Base-by-base conservation (phyloP, 2,797 vertebrate species). In the Hippopotamyrus pictus region DNA sequence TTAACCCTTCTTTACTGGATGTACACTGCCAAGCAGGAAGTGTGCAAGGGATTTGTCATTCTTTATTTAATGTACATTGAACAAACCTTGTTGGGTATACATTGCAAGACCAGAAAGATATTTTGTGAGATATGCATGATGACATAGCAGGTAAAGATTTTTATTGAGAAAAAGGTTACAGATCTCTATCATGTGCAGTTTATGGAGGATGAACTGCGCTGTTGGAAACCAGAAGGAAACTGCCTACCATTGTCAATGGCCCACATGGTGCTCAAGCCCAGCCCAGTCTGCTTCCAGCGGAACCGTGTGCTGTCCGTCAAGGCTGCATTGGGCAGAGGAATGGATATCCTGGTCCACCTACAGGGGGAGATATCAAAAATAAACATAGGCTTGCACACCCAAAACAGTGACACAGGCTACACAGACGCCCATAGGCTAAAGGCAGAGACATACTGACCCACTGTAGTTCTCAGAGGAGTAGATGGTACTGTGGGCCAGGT, bases 401-500 rank as follows among this genome's bases (percentile, higher is more conserved):
- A 5, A 65, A 29, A 87, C 6, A 87, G 8, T 12, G 62, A 33
- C 29, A 62, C 9, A 48, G 8, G 37, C 33, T 5, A 44, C 33
- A 11, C 54, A 62, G 29, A 87, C 1, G 17, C 1, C 29, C 29
- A 62, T 7, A 9, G 19, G 46, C 29, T 41, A 1, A 62, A 41
- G 14, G 8, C 12, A 65, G 3, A 65, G 33, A 12, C 54, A 62
- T 33, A 88, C 29, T 95, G 92, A 99, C 98, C 98, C 98, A 91
- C 97, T 99, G 95, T 99, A 99, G 96, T 99, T 99, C 91, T 99
- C 98, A 0, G 98, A 99, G 90, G 98, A 96, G 76, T 99, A 99
- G 94, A 98, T 88, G 3, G 98, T 98, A 95, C 98, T 99, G 93
- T 99, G 98, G 51, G 99, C 97, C 6, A 98, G 96, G 91, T 99